These are phyloP conservation scores for Ageneiosus marmoratus DNA, from an alignment of 2,113 vertebrate species.

Conservation along the genomic window DNA sequence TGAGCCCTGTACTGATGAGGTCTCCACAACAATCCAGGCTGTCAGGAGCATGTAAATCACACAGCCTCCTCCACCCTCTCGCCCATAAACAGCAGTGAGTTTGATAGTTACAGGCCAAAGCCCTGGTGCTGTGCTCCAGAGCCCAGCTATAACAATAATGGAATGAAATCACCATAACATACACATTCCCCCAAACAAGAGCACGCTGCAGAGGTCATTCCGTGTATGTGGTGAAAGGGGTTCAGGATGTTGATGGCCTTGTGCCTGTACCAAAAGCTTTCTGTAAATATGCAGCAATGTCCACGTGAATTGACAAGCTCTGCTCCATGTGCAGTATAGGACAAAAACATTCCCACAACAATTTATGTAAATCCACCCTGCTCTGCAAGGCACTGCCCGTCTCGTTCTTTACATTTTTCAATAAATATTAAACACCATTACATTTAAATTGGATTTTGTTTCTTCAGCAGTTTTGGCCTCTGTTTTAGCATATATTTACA, in stretches of 20 bases:
- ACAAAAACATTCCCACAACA: conserved; percentile 71
- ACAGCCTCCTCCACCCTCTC: conserved; percentile 39
- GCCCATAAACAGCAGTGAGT: conserved; percentile 61
- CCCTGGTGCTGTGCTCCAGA: conserved; percentile 35
- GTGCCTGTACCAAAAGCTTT: conserved; percentile 43
- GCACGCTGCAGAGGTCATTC: conserved; percentile 19
- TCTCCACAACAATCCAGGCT: conserved; percentile 64
- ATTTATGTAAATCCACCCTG: conserved; percentile 77
- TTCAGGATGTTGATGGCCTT: conserved; percentile 57
- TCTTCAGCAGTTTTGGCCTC: conserved; percentile 59
- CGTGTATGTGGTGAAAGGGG: conserved; percentile 40
- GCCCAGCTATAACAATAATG: conserved; percentile 53
- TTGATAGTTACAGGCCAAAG: conserved; percentile 60
- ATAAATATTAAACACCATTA: conserved; percentile 83
- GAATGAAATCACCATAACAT: conserved; percentile 52
- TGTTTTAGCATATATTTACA: conserved; percentile 74
- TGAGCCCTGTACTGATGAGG: conserved; percentile 57
- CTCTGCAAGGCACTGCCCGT: conserved; percentile 72
- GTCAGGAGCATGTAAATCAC: conserved; percentile 66
- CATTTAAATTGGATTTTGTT: conserved; percentile 76
- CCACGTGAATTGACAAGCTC: conserved; percentile 50
- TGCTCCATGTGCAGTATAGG: conserved; percentile 54
- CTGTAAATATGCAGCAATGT: conserved; percentile 53
- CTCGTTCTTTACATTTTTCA: conserved; percentile 78
- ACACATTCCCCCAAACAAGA: conserved; percentile 34